Evolutionary conservation across 2,113 vertebrate species (phyloP), one percentile per base, ranked within the genome.

Genomic region (Oreochromis aureus): DNA sequence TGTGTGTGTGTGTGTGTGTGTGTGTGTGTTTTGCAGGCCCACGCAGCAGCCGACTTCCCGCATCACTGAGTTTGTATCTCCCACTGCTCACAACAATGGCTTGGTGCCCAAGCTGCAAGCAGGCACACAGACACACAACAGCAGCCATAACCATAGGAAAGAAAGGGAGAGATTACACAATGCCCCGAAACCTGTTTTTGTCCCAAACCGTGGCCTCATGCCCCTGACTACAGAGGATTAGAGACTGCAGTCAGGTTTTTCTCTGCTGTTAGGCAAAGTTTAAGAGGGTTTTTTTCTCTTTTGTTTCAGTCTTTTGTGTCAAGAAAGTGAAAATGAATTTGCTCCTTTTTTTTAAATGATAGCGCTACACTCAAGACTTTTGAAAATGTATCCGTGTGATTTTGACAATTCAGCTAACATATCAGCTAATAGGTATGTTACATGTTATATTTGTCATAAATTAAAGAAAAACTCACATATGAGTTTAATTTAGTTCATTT

Each of bases 11-110:
- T 44, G 63, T 84, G 54, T 59, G 30, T 19, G 36, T 48, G 73
- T 24, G 86, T 85, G 66, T 10, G 36, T 36, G 22, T 81, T 13
- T 63, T 2, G 81, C 59, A 22, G 46, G 82, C 87, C 84, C 82
- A 86, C 78, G 7, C 89, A 89, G 82, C 87, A 89, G 88, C 83
- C 78, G 19, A 80, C 88, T 87, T 71, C 53, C 53, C 56, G 87
- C 93, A 89, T 93, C 89, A 76, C 66, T 91, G 92, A 79, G 69
- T 90, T 87, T 90, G 90, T 86, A 84, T 92, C 90, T 92, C 87
- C 86, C 91, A 86, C 87, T 59, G 88, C 94, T 91, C 90, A 78
- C 88, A 89, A 88, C 86, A 90, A 89, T 93, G 82, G 90, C 93
- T 89, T 61, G 13, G 58, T 46, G 90, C 88, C 87, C 32, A 10